A percentile compares a stretch with the other conserved stretches of the same genome.
Evolutionary conservation across 1,140 invertebrate species (phyloP).

Genomic region (Musca domestica): DNA sequence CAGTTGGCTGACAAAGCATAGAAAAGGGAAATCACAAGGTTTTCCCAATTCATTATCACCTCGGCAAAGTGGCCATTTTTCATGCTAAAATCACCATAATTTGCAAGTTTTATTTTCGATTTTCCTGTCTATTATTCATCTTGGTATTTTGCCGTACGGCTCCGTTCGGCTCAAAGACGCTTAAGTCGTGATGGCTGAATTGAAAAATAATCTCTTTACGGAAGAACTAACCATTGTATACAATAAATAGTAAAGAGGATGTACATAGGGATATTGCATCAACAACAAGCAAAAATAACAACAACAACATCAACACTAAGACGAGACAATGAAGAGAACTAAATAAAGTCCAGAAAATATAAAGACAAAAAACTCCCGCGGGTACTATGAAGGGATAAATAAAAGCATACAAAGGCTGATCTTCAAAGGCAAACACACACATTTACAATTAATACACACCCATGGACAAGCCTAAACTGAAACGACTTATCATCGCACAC

Average conservation of each 20-base stretch:
- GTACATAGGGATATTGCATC: background rate
- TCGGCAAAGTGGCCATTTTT: constrained; percentile 1
- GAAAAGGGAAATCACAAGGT: no score
- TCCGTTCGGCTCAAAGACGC: background rate
- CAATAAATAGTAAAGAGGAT: no score
- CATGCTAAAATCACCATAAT: constrained; percentile 20
- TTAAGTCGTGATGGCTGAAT: constrained; percentile 15
- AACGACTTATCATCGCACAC: background rate
- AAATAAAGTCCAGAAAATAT: background rate
- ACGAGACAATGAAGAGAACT: background rate
- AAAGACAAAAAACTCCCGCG: constrained; percentile 14
- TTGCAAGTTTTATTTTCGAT: constrained; percentile 14
- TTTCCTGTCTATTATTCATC: background rate
- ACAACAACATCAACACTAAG: background rate
- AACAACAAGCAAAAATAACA: background rate
- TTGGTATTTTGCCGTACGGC: background rate
- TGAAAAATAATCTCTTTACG: constrained; percentile 16
- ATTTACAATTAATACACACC: background rate
- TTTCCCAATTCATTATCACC: constrained; percentile 18
- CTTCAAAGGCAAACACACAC: background rate
- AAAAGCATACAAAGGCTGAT: background rate
- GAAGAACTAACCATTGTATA: no score
- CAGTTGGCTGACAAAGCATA: no score
- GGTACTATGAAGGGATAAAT: constrained; percentile 10
- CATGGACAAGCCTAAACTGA: background rate